These are phyloP conservation scores for Hoplias malabaricus DNA, from an alignment of 2,113 vertebrate genomes.

Conservation along the genomic window DNA sequence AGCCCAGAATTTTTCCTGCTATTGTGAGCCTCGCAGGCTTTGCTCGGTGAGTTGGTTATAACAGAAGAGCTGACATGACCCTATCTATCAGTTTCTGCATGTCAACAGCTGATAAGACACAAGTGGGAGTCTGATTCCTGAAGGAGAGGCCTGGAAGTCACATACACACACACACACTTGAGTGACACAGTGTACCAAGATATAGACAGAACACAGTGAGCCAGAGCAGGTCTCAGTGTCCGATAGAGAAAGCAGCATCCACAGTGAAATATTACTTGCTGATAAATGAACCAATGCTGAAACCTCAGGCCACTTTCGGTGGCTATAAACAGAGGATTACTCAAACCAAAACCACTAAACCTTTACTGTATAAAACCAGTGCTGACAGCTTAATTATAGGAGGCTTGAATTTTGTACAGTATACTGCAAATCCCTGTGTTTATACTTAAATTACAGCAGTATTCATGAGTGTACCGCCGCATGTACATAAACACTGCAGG, in stretches of 20 bases:
- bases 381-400: neutral
- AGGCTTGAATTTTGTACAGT: neutral
- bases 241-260: slow-evolving; percentile 26
- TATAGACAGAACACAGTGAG: slow-evolving; percentile 40
- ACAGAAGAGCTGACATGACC: slow-evolving; percentile 26
- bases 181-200: slow-evolving; percentile 44
- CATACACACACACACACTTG: neutral
- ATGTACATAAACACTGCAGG: neutral
- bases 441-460: neutral
- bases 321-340: neutral
- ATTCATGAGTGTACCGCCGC: neutral
- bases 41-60: slow-evolving; percentile 17
- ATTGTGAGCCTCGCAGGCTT: neutral
- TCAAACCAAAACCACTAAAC: neutral
- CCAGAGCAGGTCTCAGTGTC: slow-evolving; percentile 30
- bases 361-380: neutral
- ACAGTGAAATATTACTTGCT: neutral
- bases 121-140: slow-evolving; percentile 40
- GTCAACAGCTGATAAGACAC: slow-evolving; percentile 43
- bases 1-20: neutral
- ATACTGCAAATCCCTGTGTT: neutral
- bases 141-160: slow-evolving; percentile 11
- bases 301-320: neutral
- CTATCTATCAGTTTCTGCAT: slow-evolving; percentile 23
- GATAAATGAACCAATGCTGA: neutral